These are phyloP conservation scores for Melanargia galathea DNA, from an alignment of 2,888 invertebrate species.

Conservation along the genomic window DNA sequence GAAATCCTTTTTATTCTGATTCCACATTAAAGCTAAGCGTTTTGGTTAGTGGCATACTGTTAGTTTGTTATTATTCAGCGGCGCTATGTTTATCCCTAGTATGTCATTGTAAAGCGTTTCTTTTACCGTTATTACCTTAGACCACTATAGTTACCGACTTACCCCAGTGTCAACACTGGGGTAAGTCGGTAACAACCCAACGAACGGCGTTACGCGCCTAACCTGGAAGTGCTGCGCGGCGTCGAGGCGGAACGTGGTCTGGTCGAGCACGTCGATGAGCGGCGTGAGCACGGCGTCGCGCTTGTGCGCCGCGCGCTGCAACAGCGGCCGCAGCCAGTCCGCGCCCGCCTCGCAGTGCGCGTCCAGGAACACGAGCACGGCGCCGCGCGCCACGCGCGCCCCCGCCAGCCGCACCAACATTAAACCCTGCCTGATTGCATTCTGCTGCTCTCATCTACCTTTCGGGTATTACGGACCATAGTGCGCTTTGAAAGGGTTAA, in stretches of 20 bases:
- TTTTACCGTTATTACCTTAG: background rate
- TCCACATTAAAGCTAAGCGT: background rate
- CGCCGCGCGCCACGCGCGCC: conserved; percentile 90
- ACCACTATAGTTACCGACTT: too few species aligned
- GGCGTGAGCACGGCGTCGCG: conserved; percentile 93
- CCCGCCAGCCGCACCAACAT: conserved; percentile 94
- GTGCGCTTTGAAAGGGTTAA: background rate
- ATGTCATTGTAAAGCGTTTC: background rate
- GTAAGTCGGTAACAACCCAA: too few species aligned
- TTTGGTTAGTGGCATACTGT: background rate
- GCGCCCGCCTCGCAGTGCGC: conserved; percentile 93
- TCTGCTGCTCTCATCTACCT: background rate
- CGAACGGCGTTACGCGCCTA: background rate
- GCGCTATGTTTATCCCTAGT: background rate
- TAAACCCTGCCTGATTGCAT: conserved; percentile 86
- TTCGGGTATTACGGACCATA: background rate
- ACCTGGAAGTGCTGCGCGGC: conserved; percentile 65
- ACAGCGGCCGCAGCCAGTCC: conserved; percentile 93
- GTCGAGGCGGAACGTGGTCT: conserved; percentile 84
- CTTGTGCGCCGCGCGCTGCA: conserved; percentile 83
- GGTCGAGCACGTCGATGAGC: conserved; percentile 95
- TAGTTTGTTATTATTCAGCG: background rate
- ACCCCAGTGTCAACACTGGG: too few species aligned
- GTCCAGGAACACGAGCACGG: conserved; percentile 93
- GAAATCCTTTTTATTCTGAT: too few species aligned